Evolutionary conservation across 2,888 invertebrate species (phyloP), one percentile per base, ranked within the genome.

Genomic region (Cerastis rubricosa): DNA sequence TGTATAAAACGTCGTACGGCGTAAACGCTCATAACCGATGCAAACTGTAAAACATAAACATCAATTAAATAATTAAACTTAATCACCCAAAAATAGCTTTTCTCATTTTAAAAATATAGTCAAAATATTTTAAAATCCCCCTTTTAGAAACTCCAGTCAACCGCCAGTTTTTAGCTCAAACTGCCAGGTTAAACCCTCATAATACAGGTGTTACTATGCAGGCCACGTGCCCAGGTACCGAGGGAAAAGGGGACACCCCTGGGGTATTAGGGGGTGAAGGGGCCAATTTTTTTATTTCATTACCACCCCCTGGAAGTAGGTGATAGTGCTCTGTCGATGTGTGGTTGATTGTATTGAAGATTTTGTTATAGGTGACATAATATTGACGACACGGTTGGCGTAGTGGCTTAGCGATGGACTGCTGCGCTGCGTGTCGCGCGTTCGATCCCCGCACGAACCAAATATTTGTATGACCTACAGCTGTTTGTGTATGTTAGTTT

Each of bases 211-310:
- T 91, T 91, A 87, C 86, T 90, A 91, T 91, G 89, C 91, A 70
- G 65, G 68, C 81, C 89, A 81, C 90, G 90, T 82, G 74, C 85
- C 11, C 86, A 89, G 88, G 90, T 91, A 87, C 75, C 76, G 80
- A 78, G 83, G 79, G 78, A 64, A 22, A 70, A 35, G 78, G 80
- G 79, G 61, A 35, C 66, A 47, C 25, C 64, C 67, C 47, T 51
- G n/a, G 77, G 71, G 67, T 74, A 64, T 22, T 11, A 47, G 70
- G 73, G 83, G 79, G 78, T 59, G n/a, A 65, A 65, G 63, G 72
- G 83, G 85, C 76, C 87, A 85, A 87, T 86, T 90, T 92, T n/a
- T 91, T 91, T 91, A 91, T 91, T 89, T 90, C 89, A 89, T 89
- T 89, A 88, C 91, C 89, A 86, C 90, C 91, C 90, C 45, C 51